Evolutionary conservation across 1,140 invertebrate species (phyloP), one percentile per base, ranked within the genome.

Genomic region (Brachionus plicatilis): DNA sequence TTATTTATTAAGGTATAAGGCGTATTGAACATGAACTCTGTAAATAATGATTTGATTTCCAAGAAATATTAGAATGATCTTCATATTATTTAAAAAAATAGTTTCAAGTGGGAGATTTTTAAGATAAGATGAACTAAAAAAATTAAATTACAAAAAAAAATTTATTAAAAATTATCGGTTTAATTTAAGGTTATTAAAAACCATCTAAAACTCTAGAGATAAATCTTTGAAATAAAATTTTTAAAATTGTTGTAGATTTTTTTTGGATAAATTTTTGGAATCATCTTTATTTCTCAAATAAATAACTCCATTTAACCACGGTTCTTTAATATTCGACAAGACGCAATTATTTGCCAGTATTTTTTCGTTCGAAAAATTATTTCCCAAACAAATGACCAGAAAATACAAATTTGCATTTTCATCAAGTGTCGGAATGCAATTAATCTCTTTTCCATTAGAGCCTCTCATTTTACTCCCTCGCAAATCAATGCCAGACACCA

Each of bases 271-370:
- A 72, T 43, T 17, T 50, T 76, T 76, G 12, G 72, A 50, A 76
- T 50, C 33, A 5, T 60, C 53, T 60, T 24, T 60, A 76, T 76
- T 50, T 76, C 45, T 76, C 20, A 76, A 50, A 76, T 76, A 76
- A 76, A 76, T 50, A 76, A 33, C 47, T 29, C 72, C 72, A 76
- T 47, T 76, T 50, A 50, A n/a, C 72, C 72, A 76, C 9, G 72
- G 72, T 47, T 76, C 72, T 76, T 76, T 76, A 3, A 76, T 6
- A 76, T 76, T 76, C 1, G 45, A 47, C 24, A 76, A 50, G 6
- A 50, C 11, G 47, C 24, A 76, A 29, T 50, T 47, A 50, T 76
- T 76, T 37, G 45, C 2, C 8, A 76, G 11, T 14, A 50, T 50
- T 14, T 76, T 76, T 76, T 76, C 24, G 33, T 53, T 76, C 1